Conservation (phyloP, 2,113 vertebrate species). For the Crypturellus undulatus region DNA sequence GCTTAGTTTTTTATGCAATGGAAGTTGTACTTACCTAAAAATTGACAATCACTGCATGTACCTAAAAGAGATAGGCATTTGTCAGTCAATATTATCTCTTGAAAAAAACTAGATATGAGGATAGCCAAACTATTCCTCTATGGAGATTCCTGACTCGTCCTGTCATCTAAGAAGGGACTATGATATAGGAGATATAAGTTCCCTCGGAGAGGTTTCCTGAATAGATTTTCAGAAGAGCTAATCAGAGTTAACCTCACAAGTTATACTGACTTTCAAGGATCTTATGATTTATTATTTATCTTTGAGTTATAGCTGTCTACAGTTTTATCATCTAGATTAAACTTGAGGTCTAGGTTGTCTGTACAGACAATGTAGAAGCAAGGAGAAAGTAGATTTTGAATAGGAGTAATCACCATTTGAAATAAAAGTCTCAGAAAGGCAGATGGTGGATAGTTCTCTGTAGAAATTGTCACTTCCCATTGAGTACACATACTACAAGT, state of each 20-base stretch:
- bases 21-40: neutral
- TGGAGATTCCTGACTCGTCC: neutral
- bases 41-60: neutral
- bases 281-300: neutral
- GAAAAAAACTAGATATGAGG: neutral
- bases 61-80: neutral
- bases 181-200: neutral
- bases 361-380: neutral
- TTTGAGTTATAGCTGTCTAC: neutral
- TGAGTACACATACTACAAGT: neutral
- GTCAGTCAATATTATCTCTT: neutral
- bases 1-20: neutral
- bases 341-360: neutral
- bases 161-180: neutral
- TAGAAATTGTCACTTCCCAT: neutral
- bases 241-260: neutral
- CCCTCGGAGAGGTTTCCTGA: neutral
- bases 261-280: neutral
- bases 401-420: neutral
- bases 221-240: neutral
- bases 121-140: neutral
- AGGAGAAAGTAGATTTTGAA: neutral
- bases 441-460: neutral
- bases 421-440: neutral
- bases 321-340: neutral